Evolutionary conservation across 2,888 invertebrate species (phyloP).

Genomic region (Auanema sp.): DNA sequence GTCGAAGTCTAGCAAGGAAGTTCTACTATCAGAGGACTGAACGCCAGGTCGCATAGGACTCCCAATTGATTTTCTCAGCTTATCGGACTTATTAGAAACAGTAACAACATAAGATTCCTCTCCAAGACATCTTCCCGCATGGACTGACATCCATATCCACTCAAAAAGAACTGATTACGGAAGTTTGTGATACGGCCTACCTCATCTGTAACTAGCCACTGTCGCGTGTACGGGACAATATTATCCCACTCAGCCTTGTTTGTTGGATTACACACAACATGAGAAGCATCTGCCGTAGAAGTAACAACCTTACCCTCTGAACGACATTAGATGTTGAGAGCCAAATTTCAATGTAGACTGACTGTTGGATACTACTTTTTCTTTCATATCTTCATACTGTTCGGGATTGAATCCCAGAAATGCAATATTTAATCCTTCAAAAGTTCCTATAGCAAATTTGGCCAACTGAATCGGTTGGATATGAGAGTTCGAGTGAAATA

Average conservation of each 20-base stretch:
- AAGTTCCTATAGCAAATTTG: constrained; percentile 14
- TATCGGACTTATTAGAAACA: not conserved
- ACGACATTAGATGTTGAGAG: not conserved
- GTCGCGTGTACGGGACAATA: too few relatives aligned
- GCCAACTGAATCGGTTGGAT: constrained; percentile 12
- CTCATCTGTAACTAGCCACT: too few relatives aligned
- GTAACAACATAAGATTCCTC: constrained; percentile 12
- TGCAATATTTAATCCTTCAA: constrained; percentile 23
- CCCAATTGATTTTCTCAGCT: not conserved
- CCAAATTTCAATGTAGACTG: not conserved
- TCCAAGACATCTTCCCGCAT: constrained; percentile 13
- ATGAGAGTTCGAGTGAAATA: not conserved
- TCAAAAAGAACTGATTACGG: too few relatives aligned
- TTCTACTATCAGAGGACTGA: not conserved
- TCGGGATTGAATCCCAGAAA: constrained; percentile 20
- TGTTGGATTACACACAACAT: constrained; percentile 26
- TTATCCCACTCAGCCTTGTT: too few relatives aligned
- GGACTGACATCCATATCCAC: constrained; percentile 30
- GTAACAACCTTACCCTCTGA: constrained; percentile 21
- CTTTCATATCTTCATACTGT: constrained; percentile 22
- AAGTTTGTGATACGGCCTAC: too few relatives aligned
- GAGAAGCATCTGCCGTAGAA: constrained; percentile 15
- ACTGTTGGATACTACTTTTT: constrained; percentile 21
- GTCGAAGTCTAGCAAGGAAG: constrained; percentile 6
- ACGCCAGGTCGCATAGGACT: not conserved